Evolutionary conservation across 2,888 invertebrate genomes (phyloP).

Genomic region (Ramazzottius varieornatus): DNA sequence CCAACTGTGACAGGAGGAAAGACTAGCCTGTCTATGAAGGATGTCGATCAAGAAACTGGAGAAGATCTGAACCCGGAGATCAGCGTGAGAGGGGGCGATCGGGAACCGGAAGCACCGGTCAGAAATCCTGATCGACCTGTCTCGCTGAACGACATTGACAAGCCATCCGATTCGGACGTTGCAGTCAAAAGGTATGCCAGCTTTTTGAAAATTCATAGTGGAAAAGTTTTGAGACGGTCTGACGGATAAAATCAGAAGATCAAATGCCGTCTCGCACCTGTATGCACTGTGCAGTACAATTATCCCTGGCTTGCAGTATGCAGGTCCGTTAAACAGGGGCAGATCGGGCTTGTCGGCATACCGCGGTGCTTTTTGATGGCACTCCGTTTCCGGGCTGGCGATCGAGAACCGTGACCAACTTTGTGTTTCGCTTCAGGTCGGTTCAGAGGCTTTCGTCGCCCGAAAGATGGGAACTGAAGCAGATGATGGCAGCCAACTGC

Average conservation of each 20-base stretch:
- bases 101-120: conserved; percentile 30
- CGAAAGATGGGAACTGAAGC: conserved; percentile 84
- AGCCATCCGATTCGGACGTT: not conserved
- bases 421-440: too few species aligned
- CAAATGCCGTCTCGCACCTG: too few species aligned
- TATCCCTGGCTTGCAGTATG: too few species aligned
- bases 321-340: too few species aligned
- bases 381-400: too few species aligned
- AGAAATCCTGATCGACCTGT: conserved; percentile 78
- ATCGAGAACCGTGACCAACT: too few species aligned
- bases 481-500: conserved; percentile 74
- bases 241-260: too few species aligned
- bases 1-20: conserved; percentile 41
- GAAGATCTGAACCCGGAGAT: conserved; percentile 67
- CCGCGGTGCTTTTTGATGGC: too few species aligned
- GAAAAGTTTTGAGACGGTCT: too few species aligned
- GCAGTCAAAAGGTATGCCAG: not conserved
- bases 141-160: not conserved
- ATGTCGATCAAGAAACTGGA: conserved; percentile 81
- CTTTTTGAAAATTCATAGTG: too few species aligned
- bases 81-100: conserved; percentile 5
- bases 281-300: too few species aligned
- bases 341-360: too few species aligned
- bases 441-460: conserved; percentile 80
- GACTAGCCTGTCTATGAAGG: conserved; percentile 82